A percentile compares a stretch with the other conserved stretches of the same genome.
phyloP scores from a whole-genome alignment of 2,797 vertebrate genomes.

The Darevskia nairensis region DNA sequence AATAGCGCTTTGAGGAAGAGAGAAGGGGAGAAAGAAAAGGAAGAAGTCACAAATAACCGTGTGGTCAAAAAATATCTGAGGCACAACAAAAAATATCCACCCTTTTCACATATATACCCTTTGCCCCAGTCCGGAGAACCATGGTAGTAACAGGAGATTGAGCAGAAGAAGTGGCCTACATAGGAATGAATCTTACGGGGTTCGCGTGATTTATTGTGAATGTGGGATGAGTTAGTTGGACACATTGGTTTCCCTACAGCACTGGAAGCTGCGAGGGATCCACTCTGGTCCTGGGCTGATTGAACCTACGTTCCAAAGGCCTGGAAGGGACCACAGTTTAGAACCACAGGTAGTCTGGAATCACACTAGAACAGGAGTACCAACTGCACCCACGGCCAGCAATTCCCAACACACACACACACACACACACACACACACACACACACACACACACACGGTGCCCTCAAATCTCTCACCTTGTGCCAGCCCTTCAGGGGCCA shows the following conservation, averaged over 20 bases:
- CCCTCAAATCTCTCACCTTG: conserved; percentile 80
- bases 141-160: no score
- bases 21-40: accelerated
- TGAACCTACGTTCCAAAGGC: background rate
- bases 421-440: background rate
- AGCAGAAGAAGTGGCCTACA: no score
- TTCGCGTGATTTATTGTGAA: no score
- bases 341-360: background rate
- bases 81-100: no score
- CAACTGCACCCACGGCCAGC: background rate
- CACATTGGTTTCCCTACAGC: background rate
- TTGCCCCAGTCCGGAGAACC: no score
- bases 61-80: no score
- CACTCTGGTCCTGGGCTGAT: background rate
- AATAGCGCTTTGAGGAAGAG: conserved; percentile 84
- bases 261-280: background rate
- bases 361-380: background rate
- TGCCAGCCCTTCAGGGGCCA: conserved; percentile 96
- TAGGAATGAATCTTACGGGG: no score
- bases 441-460: background rate
- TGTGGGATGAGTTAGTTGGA: no score
- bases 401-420: background rate
- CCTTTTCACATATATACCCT: no score
- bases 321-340: no score
- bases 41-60: background rate